Base-by-base conservation (phyloP, 2,888 invertebrate genomes). In the Lasioglossum marginatum region DNA sequence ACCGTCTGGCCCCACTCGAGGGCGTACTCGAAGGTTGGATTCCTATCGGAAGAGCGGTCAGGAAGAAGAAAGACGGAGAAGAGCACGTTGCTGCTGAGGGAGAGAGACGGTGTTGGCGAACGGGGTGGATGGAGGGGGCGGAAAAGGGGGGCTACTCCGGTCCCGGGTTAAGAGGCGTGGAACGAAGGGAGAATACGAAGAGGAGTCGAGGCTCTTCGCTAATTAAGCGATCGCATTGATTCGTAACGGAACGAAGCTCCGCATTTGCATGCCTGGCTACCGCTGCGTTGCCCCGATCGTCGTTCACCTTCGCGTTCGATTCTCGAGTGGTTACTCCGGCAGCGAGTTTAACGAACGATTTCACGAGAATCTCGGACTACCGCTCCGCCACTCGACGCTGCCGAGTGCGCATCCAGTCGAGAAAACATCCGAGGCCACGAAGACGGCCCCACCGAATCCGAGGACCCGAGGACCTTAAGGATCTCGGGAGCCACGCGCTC, bases 191-290 rank as follows among this genome's bases (percentile, higher is more conserved):
- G 85, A 79, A 83, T 48, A 73, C 76, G 83, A 79, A 72, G 84
- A 83, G 85, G 86, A 85, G 72, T 52, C 77, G 66, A 77, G 37
- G 86, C 78, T 90, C 88, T 87, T 86, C 84, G 90, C 87, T 92
- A 92, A 92, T 92, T 91, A 92, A 92, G 92, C 87, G 90, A 92
- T 92, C 88, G 87, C 86, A 88, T 91, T 89, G 89, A 90, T 92
- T 91, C 86, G 88, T 88, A 89, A 90, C 90, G 79, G 87, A 85
- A 86, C 81, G 85, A 81, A 84, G 83, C 86, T 74, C 48, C 80
- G 84, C 87, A 90, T 90, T 90, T 90, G 91, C 90, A 90, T 90
- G 90, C 81, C 79, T 48, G 80, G 81, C 71, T 86, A 68, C 37
- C 77, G 82, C 81, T 77, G 74, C 81, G 83, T 85, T 82, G 82